Evolutionary conservation across 2,888 invertebrate species (phyloP), one percentile per base, ranked within the genome.

Genomic region (Macropis europaea): DNA sequence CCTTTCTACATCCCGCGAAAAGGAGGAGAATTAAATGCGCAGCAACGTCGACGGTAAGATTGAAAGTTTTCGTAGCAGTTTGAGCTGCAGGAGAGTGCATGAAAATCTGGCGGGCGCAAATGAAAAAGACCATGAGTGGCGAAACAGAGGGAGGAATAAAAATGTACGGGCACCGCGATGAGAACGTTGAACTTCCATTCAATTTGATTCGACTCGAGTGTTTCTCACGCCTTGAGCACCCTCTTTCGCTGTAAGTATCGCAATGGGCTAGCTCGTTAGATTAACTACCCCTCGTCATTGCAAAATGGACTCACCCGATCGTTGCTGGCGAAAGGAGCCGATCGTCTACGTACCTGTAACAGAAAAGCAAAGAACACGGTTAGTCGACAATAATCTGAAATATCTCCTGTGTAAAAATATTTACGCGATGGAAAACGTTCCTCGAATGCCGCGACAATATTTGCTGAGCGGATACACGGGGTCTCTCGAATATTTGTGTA

Each of bases 281-380:
- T 71, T 66, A 73, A 71, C 71, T 53, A 34, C 34, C 19, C 32
- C 15, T 42, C 30, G 50, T 70, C 69, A 62, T 59, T 62, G 60
- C 15, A 40, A 68, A 74, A 60, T 64, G 43, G 62, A 78, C 80
- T 81, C 47, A 80, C 81, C n/a, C 79, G 42, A 48, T 5, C 19
- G 40, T 11, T 17, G 30, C 15, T 26, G 17, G 36, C 22, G 13
- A 36, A 28, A 26, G 42, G 48, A 71, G 63, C 52, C 36, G 19
- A 42, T 67, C 32, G 47, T 62, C 61, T 70, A 84, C 84, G 64
- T 84, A 84, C 84, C 84, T 84, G 82, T 5, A 85, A 84, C 81
- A 81, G 22, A 76, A 62, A 78, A 47, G 62, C 17, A 38, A 24
- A 17, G 7, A 13, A 36, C 22, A 36, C 22, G 11, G 17, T 66